Evolutionary conservation across 2,113 vertebrate genomes (phyloP).

Genomic region (Talpa occidentalis): DNA sequence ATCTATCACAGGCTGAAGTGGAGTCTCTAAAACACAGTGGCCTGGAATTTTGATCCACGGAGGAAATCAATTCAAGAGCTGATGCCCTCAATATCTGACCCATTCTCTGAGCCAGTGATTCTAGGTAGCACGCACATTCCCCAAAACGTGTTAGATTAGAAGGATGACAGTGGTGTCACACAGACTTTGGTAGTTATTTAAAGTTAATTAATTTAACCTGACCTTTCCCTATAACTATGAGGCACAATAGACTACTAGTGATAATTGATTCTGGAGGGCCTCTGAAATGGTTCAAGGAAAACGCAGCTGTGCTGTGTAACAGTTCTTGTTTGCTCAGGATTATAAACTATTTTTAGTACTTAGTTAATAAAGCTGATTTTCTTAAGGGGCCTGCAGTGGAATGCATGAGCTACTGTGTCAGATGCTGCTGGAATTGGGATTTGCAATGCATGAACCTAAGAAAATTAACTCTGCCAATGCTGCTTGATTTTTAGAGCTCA

Average conservation of each 20-base stretch:
- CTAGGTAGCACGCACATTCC: neutral
- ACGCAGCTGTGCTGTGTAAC: conserved; percentile 57
- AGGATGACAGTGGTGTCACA: conserved; percentile 43
- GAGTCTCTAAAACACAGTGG: conserved; percentile 35
- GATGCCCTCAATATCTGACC: conserved; percentile 53
- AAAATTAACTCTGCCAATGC: conserved; percentile 29
- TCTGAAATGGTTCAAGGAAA: conserved; percentile 61
- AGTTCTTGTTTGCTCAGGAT: conserved; percentile 71
- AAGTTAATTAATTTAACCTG: conserved; percentile 78
- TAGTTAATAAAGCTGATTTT: conserved; percentile 77
- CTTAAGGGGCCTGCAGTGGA: conserved; percentile 56
- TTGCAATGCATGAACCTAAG: conserved; percentile 40
- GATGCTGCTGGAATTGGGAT: conserved; percentile 57
- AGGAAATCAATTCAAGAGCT: conserved; percentile 66
- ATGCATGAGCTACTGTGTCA: neutral
- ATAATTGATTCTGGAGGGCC: conserved; percentile 72
- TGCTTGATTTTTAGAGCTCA: neutral
- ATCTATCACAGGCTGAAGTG: neutral
- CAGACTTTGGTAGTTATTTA: conserved; percentile 62
- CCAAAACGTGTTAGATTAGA: conserved; percentile 54
- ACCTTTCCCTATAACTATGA: conserved; percentile 52
- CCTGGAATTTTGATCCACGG: conserved; percentile 45
- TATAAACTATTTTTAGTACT: conserved; percentile 77
- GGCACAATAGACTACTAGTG: conserved; percentile 55
- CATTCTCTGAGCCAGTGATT: conserved; percentile 19